phyloP scores from a whole-genome alignment of 2,888 invertebrate genomes.

The Idaea dimidiata region DNA sequence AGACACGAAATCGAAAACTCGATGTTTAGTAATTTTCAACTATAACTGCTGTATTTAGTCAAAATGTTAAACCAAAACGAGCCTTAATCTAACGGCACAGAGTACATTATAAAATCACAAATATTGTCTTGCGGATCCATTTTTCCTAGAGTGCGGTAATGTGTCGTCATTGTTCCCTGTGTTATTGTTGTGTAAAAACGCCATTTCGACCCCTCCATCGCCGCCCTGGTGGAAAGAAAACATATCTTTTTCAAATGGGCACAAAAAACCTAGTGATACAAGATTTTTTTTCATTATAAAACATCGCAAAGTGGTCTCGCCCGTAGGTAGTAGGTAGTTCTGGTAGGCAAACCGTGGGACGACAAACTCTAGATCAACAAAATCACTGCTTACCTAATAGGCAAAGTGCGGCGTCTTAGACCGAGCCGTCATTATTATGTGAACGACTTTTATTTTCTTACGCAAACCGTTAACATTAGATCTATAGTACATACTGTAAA shows the following conservation, averaged over 20 bases:
- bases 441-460: too few relatives aligned
- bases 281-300: background rate
- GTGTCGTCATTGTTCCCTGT: slow-evolving; percentile 65
- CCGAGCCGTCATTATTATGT: too few relatives aligned
- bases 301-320: background rate
- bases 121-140: slow-evolving; percentile 64
- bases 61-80: slow-evolving; percentile 8
- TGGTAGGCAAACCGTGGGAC: too few relatives aligned
- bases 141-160: slow-evolving; percentile 65
- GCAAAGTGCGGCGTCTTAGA: too few relatives aligned
- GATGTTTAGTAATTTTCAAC: slow-evolving; percentile 29
- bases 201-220: slow-evolving; percentile 83
- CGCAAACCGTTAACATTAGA: too few relatives aligned
- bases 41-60: slow-evolving; percentile 36
- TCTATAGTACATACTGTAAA: too few relatives aligned
- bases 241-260: background rate
- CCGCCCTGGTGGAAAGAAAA: slow-evolving; percentile 49
- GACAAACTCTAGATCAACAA: too few relatives aligned
- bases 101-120: slow-evolving; percentile 45
- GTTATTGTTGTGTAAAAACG: slow-evolving; percentile 85
- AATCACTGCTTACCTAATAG: too few relatives aligned
- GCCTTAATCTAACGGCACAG: slow-evolving; percentile 9
- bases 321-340: too few relatives aligned
- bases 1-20: too few relatives aligned
- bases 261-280: background rate